These are phyloP conservation scores for Heliornis fulica DNA, from an alignment of 2,113 vertebrate genomes.

Conservation along the genomic window DNA sequence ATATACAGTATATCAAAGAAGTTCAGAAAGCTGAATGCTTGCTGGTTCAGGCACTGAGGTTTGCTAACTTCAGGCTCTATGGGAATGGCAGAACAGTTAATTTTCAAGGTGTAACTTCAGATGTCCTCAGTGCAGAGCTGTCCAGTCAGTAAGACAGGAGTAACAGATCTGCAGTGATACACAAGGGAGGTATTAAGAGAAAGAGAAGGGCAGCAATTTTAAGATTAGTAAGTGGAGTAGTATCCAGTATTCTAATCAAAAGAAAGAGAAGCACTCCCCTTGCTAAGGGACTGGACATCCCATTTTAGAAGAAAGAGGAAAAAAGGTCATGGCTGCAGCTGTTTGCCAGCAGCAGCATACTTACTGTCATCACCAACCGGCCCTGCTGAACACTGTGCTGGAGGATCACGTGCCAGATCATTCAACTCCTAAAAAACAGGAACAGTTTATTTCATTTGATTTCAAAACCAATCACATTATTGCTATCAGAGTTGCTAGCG, in stretches of 20 bases:
- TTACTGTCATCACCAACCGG: constrained; percentile 93
- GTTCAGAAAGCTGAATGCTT: background rate
- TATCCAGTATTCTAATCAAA: background rate
- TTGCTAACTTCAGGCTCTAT: accelerated
- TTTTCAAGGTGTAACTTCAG: background rate
- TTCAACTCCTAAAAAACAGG: constrained; percentile 87
- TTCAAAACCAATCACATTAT: background rate
- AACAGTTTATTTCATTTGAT: background rate
- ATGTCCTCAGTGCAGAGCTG: background rate
- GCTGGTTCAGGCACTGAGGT: background rate
- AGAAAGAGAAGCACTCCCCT: background rate
- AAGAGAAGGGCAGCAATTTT: background rate
- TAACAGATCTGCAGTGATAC: background rate
- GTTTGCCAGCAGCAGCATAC: background rate
- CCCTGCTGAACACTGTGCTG: constrained; percentile 97
- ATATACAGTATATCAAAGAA: accelerated
- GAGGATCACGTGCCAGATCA: constrained; percentile 96
- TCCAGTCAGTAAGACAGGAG: background rate
- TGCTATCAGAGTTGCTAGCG: background rate
- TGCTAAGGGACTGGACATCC: background rate
- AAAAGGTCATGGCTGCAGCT: background rate
- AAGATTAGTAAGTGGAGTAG: background rate
- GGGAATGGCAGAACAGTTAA: background rate
- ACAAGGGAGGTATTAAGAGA: background rate
- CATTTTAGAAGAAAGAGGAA: background rate